phyloP scores from a whole-genome alignment of 2,797 vertebrate genomes.

The Sebastes vulpes region DNA sequence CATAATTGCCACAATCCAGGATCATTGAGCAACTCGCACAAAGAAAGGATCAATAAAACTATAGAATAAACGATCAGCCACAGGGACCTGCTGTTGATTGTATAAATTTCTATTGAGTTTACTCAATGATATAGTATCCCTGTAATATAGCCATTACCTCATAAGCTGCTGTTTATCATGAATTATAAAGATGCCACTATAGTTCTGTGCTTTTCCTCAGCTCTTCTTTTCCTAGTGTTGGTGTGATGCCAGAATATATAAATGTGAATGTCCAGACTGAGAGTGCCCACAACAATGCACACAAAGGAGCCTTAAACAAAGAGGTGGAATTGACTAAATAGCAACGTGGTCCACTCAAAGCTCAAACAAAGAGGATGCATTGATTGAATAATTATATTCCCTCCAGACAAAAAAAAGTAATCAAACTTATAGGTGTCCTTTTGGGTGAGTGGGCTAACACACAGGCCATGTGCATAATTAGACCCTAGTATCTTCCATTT shows the following conservation, averaged over 20 bases:
- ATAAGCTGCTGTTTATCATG: constrained; percentile 5
- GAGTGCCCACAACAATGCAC: background rate
- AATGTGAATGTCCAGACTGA: constrained; percentile 21
- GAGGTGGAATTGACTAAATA: background rate
- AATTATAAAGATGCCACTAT: background rate
- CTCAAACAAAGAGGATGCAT: background rate
- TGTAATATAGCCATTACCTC: constrained; percentile 10
- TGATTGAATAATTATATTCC: background rate
- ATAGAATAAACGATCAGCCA: constrained; percentile 20
- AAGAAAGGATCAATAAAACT: constrained; percentile 50
- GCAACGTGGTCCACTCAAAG: background rate
- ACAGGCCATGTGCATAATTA: background rate
- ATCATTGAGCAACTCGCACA: constrained; percentile 38
- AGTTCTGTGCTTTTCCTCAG: background rate
- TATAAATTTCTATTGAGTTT: constrained; percentile 21
- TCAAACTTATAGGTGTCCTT: background rate
- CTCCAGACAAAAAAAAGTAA: background rate
- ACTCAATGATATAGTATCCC: background rate
- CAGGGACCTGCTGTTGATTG: constrained; percentile 12
- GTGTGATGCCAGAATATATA: constrained; percentile 5
- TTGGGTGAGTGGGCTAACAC: background rate
- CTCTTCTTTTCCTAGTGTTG: background rate
- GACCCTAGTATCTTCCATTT: background rate
- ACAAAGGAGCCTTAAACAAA: constrained; percentile 1
- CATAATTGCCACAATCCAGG: constrained; percentile 14